Conservation (phyloP, 2,888 invertebrate genomes). For the Hylaea fasciaria region DNA sequence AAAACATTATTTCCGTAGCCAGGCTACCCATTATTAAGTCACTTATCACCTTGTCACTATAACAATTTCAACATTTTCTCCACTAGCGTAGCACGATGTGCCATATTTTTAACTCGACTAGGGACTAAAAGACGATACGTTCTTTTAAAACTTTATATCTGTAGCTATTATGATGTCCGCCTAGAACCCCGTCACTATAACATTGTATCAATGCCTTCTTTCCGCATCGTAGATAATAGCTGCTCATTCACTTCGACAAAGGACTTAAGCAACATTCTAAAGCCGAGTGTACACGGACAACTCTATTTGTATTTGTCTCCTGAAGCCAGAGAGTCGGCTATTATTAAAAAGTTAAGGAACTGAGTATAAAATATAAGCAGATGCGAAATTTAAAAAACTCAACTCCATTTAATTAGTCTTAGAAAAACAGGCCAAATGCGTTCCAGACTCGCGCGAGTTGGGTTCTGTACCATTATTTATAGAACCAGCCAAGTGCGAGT, state of each 20-base stretch:
- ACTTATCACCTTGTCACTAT: constrained; percentile 4
- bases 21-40: neutral
- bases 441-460: too few species aligned
- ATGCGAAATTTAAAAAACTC: constrained; percentile 33
- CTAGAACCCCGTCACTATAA: neutral
- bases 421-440: too few species aligned
- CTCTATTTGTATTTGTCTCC: constrained; percentile 58
- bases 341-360: constrained; percentile 58
- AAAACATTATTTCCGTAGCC: constrained; percentile 20
- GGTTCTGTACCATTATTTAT: too few species aligned
- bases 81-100: too few species aligned
- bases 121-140: too few species aligned
- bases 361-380: constrained; percentile 36
- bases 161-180: neutral
- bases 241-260: neutral
- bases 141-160: neutral
- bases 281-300: constrained; percentile 49
- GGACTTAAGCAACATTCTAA: constrained; percentile 27
- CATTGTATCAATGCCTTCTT: neutral
- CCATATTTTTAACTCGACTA: too few species aligned
- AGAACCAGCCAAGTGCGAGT: too few species aligned
- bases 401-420: constrained; percentile 24
- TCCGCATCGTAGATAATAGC: neutral
- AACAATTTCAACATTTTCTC: neutral
- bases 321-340: constrained; percentile 45